Base-by-base conservation (phyloP, 2,113 vertebrate species). In the Apteryx mantelli region DNA sequence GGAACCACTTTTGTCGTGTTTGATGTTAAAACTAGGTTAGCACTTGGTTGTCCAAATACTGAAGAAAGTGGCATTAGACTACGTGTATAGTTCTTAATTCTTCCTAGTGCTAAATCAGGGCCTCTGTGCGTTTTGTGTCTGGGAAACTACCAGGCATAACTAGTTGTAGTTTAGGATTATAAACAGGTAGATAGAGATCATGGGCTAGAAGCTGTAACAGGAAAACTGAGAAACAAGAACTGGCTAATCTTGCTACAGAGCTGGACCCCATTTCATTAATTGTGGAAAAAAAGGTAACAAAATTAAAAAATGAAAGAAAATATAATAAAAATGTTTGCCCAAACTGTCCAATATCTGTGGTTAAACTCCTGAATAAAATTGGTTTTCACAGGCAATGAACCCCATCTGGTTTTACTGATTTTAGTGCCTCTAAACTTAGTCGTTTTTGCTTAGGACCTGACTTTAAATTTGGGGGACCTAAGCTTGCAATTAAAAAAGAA, bases 371-470 rank as follows among this genome's bases (percentile, higher is more conserved):
- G 76, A n/a, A 89, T 68, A 82, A 91, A 90, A 94, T 36, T 88
- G 91, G 85, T 93, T 97, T 95, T 94, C 68, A 63, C 79, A 83
- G 68, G 58, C 93, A 91, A 36, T n/a, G 71, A 93, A 79, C 26
- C 68, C 93, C 93, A 94, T 96, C 93, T 96, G 82, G 50, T 96
- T 95, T 95, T 91, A 95, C 77, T 88, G 88, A 91, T 91, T 95
- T 91, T 86, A 94, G 50, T 58, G 90, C 68, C 85, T 96, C 94
- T 93, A 74, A 88, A 94, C 89, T 91, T 84, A 93, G 89, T 48
- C 76, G 34, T 91, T 88, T 93, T 82, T 89, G 38, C 85, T 93
- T 86, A 66, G 75, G 91, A 42, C 79, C 89, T 91, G 91, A 53
- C 85, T 83, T 84, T 86, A 80, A 36, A 74, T 95, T 96, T 91